A percentile compares a stretch with the other conserved stretches of the same genome.
Conservation (phyloP, 2,888 invertebrate genomes). For the Thelaira solivaga region DNA sequence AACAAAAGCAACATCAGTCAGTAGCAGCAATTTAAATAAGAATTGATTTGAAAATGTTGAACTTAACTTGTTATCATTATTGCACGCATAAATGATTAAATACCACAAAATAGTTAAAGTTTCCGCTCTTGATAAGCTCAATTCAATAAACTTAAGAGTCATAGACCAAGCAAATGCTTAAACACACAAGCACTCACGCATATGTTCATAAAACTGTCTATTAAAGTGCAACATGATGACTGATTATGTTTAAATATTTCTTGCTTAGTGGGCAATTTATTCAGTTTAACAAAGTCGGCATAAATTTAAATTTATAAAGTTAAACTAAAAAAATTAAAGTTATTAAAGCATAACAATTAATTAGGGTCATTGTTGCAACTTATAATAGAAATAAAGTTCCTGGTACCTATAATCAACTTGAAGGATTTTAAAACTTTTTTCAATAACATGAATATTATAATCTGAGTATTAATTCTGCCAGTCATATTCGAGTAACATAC, state of each 20-base stretch:
- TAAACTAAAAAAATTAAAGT: not conserved
- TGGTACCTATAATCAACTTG: too few species aligned
- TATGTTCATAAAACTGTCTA: not conserved
- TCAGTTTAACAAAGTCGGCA: too few species aligned
- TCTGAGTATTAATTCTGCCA: too few species aligned
- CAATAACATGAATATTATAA: too few species aligned
- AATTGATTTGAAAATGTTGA: not conserved
- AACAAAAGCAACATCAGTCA: not conserved
- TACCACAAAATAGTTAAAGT: slow-evolving; percentile 14
- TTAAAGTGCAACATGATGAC: not conserved
- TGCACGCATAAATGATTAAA: slow-evolving; percentile 30
- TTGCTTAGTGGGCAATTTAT: too few species aligned
- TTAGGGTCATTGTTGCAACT: too few species aligned
- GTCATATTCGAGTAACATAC: too few species aligned
- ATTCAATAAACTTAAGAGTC: slow-evolving; percentile 6
- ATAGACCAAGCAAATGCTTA: not conserved
- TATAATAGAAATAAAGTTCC: too few species aligned
- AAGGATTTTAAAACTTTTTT: too few species aligned
- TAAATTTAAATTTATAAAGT: too few species aligned
- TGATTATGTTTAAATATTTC: not conserved
- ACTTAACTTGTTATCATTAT: slow-evolving; percentile 23
- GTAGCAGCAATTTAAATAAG: not conserved
- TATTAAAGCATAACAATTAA: too few species aligned
- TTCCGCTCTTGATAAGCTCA: slow-evolving; percentile 25
- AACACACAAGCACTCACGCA: not conserved